Evolutionary conservation across 2,113 vertebrate species (phyloP).

Genomic region (Sylvilagus bachmani): DNA sequence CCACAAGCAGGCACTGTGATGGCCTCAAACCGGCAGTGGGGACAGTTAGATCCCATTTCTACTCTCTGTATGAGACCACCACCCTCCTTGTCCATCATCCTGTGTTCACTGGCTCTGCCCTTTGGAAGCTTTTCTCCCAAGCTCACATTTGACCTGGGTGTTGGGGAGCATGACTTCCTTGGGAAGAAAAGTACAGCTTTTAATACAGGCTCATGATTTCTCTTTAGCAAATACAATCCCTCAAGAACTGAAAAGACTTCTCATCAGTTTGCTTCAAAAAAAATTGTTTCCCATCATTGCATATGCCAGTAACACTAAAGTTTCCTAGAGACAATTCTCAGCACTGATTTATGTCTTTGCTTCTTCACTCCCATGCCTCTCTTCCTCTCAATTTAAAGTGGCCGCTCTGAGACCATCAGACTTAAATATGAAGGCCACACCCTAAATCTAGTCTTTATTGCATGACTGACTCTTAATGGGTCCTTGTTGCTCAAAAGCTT

Average conservation of each 20-base stretch:
- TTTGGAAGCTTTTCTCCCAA: neutral
- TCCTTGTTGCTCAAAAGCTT: slow-evolving; percentile 33
- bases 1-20: neutral
- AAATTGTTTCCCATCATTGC: neutral
- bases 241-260: neutral
- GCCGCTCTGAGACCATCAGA: neutral
- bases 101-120: neutral
- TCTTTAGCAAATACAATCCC: neutral
- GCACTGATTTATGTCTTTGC: slow-evolving; percentile 2
- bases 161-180: neutral
- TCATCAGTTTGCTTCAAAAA: neutral
- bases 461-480: slow-evolving; percentile 49
- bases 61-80: neutral
- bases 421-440: slow-evolving; percentile 13
- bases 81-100: neutral
- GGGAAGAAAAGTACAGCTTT: neutral
- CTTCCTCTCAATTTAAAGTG: neutral
- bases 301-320: neutral
- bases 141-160: neutral
- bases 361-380: neutral
- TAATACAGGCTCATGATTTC: neutral
- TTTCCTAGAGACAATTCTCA: neutral
- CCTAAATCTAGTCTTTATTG: slow-evolving; percentile 42
- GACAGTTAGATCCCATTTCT: neutral
- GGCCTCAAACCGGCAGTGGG: neutral